Evolutionary conservation across 2,797 vertebrate species (phyloP), one percentile per base, ranked within the genome.

Genomic region (Sebastes variabilis): DNA sequence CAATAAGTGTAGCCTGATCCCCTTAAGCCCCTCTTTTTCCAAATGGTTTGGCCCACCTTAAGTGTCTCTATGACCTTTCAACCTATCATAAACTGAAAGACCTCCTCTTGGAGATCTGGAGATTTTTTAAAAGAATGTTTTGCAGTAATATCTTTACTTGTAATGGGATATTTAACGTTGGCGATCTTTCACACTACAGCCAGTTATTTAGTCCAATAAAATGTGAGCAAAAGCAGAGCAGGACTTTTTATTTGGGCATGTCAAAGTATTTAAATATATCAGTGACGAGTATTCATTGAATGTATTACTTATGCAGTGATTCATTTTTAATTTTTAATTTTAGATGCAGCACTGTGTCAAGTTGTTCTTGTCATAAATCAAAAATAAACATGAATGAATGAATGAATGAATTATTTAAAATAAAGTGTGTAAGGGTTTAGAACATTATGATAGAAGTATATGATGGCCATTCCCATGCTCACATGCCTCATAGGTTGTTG

Each of bases 1-100:
- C 93, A 95, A 93, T 95, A 95, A 95, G 93, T 93, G 93, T 91
- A 87, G 88, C 91, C 89, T 94, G 94, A 96, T 94, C 92, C 91
- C 84, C 81, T 89, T 87, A 94, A 96, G 92, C 89, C 83, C 67
- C 80, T 83, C 79, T 92, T 87, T 87, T 83, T 92, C 86, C 84
- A 94, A 91, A 91, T 87, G 89, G 91, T 91, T 93, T 84, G 89
- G 90, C 93, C 91, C 88, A 89, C 87, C 84, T 91, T 89, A 70
- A 86, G 85, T 85, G 87, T 89, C 83, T 91, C 77, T 42, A 14
- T 93, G 88, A 94, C 94, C 94, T 94, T 92, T 91, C 77, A 85
- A 91, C 93, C 91, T 86, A 66, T 75, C 24, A 27, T 83, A 89
- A 88, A 91, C 85, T 81, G 58, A 91, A 84, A 87, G 75, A 83